These are phyloP conservation scores for Pogona vitticeps DNA, from an alignment of 2,113 vertebrate genomes.

Conservation along the genomic window DNA sequence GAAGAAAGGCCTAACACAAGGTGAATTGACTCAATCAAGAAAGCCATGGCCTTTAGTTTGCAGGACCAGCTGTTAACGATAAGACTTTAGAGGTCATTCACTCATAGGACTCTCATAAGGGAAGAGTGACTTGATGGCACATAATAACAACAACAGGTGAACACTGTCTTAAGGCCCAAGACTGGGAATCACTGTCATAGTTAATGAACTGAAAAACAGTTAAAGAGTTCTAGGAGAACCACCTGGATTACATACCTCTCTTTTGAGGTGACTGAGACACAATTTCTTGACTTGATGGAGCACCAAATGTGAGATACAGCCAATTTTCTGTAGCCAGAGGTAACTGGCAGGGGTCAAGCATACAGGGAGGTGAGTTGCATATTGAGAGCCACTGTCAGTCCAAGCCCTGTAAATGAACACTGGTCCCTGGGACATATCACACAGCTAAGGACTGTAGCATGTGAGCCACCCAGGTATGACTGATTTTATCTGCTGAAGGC, in stretches of 20 bases:
- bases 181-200: not conserved
- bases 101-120: too few species aligned
- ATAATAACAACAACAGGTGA: not conserved
- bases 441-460: not conserved
- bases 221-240: not conserved
- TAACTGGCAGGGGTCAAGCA: not conserved
- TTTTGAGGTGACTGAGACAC: not conserved
- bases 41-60: too few species aligned
- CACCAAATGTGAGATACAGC: not conserved
- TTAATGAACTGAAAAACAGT: not conserved
- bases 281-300: not conserved
- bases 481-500: not conserved
- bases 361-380: not conserved
- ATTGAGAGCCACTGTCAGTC: not conserved
- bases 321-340: not conserved
- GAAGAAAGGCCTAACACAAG: too few species aligned
- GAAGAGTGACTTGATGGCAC: too few species aligned
- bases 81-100: too few species aligned
- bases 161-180: not conserved
- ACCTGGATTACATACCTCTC: not conserved
- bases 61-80: too few species aligned
- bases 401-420: not conserved
- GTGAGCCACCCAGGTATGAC: not conserved
- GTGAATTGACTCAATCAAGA: too few species aligned
- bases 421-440: not conserved